Percentiles rank a stretch among this genome's conserved stretches.
Conservation (phyloP, 2,113 vertebrate species). For the Perca schrenkii region DNA sequence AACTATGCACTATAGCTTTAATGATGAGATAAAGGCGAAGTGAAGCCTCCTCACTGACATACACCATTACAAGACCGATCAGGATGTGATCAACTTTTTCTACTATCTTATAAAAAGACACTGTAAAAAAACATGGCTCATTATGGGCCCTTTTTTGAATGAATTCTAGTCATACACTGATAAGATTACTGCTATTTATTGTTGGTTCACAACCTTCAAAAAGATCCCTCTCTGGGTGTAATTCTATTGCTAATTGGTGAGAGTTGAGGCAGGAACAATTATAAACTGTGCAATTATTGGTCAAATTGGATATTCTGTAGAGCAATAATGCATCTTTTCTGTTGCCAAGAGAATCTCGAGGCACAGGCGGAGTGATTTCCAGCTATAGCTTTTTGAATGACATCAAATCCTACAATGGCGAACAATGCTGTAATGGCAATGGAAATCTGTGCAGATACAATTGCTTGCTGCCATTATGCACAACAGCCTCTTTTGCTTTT, state of each 20-base stretch:
- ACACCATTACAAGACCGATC: neutral
- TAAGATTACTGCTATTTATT: constrained; percentile 53
- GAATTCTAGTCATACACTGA: constrained; percentile 39
- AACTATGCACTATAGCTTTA: too few relatives aligned
- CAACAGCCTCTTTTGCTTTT: constrained; percentile 71
- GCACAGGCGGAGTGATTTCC: constrained; percentile 48
- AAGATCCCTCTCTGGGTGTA: constrained; percentile 47
- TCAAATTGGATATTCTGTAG: constrained; percentile 44
- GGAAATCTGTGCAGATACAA: constrained; percentile 78
- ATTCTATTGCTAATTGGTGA: constrained; percentile 56
- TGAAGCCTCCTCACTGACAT: constrained; percentile 7
- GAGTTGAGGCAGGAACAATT: constrained; percentile 48
- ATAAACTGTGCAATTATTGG: constrained; percentile 59
- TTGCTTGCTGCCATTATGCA: constrained; percentile 76
- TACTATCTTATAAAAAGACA: constrained; percentile 15
- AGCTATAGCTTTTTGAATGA: constrained; percentile 66
- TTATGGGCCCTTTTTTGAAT: constrained; percentile 21
- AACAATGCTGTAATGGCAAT: constrained; percentile 72
- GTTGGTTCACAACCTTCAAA: constrained; percentile 56
- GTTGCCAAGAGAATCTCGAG: constrained; percentile 34
- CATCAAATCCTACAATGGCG: constrained; percentile 63
- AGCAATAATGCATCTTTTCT: constrained; percentile 38
- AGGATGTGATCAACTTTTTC: constrained; percentile 16
- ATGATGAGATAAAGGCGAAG: constrained; percentile 11
- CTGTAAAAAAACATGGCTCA: constrained; percentile 2